Evolutionary conservation across 2,797 vertebrate species (phyloP), one percentile per base, ranked within the genome.

Genomic region (Myotis daubentonii): DNA sequence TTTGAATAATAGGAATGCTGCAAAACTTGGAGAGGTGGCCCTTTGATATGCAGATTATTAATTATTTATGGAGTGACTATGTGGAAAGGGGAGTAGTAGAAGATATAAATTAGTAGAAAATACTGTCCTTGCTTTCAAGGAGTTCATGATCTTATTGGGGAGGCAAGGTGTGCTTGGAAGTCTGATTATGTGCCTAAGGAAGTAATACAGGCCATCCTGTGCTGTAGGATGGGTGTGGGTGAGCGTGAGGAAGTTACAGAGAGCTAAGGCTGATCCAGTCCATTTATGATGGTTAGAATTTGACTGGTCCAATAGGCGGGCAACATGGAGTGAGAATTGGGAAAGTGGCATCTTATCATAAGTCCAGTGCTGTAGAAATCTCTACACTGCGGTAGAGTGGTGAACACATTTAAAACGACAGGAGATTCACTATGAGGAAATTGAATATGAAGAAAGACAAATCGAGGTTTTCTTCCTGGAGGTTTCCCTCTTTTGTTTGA

Each of bases 21-120:
- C 23, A 19, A 93, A 89, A 94, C 51, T 93, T 57, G 49, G 72
- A n/a, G 70, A 95, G 80, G 47, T 82, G 51, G 38, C 70, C 86
- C 79, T 97, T 95, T 92, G 94, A 87, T 94, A 93, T 60, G 93
- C 68, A 80, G 79, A 88, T 49, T 92, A 92, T 96, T 97, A 93
- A 96, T 96, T 96, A 94, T 97, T 96, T 93, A 96, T 93, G 70
- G 65, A 68, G 68, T 47, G 6, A 47, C 41, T 91, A 4, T 38
- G 20, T 87, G 20, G 30, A 78, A 76, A 60, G 84, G 89, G 70
- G 60, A 90, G 23, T 89, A 68, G 51, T 83, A 84, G 71, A 16
- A 95, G 71, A 87, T 60, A 95, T 25, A 95, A 84, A 94, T 92
- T 91, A 89, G 81, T 55, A 30, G 79, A 81, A 89, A 75, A 71